Conservation (phyloP, 2,888 invertebrate species). For the Drosophila macrothrix region DNA sequence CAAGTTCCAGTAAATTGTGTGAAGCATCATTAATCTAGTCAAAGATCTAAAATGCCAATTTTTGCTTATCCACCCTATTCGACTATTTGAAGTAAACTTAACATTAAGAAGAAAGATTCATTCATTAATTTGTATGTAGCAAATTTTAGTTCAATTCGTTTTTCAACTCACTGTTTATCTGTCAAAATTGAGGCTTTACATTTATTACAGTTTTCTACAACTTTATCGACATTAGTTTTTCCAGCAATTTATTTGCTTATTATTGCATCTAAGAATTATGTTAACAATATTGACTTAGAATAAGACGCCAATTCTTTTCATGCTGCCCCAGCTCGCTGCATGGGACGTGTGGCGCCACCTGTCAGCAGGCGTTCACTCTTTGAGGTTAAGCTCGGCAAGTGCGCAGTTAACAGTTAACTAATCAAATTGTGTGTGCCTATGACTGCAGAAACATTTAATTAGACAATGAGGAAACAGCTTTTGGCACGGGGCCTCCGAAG, state of each 20-base stretch:
- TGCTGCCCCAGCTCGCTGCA: neutral
- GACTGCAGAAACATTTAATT: conserved; percentile 72
- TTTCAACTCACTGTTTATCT: neutral
- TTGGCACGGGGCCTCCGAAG: conserved; percentile 17
- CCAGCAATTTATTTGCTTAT: neutral
- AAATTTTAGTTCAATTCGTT: conserved; percentile 1
- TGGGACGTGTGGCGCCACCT: conserved; percentile 9
- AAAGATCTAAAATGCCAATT: neutral
- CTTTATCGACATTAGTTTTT: neutral
- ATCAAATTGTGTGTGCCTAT: conserved; percentile 70
- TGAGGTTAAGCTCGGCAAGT: conserved; percentile 14
- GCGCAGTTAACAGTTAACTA: conserved; percentile 59
- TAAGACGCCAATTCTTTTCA: neutral
- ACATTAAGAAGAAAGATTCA: neutral
- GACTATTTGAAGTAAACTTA: neutral
- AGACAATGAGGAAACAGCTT: conserved; percentile 63
- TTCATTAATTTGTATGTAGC: no score
- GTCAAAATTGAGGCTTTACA: neutral
- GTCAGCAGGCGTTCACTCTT: neutral
- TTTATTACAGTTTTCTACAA: neutral
- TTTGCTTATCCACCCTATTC: neutral
- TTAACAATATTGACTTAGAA: neutral
- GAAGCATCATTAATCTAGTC: neutral
- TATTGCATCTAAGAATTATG: neutral
- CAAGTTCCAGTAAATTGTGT: neutral